These are phyloP conservation scores for Scelioninae gen. 1 DNA, from an alignment of 2,888 invertebrate genomes.

Conservation along the genomic window DNA sequence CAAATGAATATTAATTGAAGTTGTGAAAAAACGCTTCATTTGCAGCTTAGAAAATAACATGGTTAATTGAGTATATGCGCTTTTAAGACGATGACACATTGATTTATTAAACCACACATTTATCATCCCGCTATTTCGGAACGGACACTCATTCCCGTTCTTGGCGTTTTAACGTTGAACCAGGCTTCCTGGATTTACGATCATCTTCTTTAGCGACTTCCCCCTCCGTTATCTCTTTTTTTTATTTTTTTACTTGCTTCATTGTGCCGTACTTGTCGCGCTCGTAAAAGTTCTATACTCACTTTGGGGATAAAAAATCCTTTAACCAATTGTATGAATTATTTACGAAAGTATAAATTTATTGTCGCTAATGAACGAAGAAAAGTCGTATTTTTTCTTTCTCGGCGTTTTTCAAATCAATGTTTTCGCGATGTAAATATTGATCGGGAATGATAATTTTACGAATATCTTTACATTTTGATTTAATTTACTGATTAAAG, in stretches of 20 bases:
- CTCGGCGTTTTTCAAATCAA: slow-evolving; percentile 8
- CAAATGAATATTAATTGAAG: slow-evolving; percentile 64
- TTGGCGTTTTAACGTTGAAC: slow-evolving; percentile 68
- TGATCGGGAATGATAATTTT: background rate
- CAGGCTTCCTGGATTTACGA: slow-evolving; percentile 68
- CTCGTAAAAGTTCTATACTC: slow-evolving; percentile 59
- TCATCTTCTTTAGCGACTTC: slow-evolving; percentile 66
- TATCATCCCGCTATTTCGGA: slow-evolving; percentile 63
- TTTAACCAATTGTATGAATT: slow-evolving; percentile 62
- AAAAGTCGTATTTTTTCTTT: slow-evolving; percentile 2
- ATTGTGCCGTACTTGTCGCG: slow-evolving; percentile 60
- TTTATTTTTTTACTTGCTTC: slow-evolving; percentile 60
- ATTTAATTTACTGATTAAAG: background rate
- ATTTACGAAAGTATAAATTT: slow-evolving; percentile 52
- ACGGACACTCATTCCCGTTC: slow-evolving; percentile 65
- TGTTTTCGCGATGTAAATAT: slow-evolving; percentile 5
- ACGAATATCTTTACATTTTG: background rate
- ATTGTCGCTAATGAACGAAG: slow-evolving; percentile 33
- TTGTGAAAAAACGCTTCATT: slow-evolving; percentile 57
- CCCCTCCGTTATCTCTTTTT: slow-evolving; percentile 49
- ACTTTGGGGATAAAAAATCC: slow-evolving; percentile 41
- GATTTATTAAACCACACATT: slow-evolving; percentile 69
- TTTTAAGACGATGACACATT: slow-evolving; percentile 66
- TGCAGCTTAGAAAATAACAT: slow-evolving; percentile 64
- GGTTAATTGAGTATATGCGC: slow-evolving; percentile 60